A percentile compares a stretch with the other conserved stretches of the same genome.
These are phyloP conservation scores for Anguilla japonica DNA, from an alignment of 2,113 vertebrate genomes.

Conservation along the genomic window DNA sequence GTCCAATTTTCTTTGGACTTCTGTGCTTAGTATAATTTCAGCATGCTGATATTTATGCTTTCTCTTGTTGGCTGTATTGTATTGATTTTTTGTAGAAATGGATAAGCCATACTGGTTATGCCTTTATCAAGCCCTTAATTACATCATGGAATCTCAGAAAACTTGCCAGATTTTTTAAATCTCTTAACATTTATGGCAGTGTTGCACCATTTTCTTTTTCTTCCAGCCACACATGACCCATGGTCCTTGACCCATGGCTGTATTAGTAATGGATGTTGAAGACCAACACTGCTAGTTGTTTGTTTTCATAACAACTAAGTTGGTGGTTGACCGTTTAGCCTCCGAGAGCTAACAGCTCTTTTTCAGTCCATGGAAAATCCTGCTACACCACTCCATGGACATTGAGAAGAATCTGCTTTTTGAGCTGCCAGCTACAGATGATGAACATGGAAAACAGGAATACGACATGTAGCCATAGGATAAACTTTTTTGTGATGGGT, in stretches of 20 bases:
- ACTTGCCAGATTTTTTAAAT: neutral
- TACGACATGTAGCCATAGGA: neutral
- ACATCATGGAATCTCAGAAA: neutral
- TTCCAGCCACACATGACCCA: neutral
- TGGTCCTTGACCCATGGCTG: neutral
- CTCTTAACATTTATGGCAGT: neutral
- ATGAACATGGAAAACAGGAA: neutral
- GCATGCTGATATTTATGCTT: too few species aligned
- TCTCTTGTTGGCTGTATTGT: too few species aligned
- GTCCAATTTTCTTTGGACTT: too few species aligned
- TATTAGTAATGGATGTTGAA: neutral
- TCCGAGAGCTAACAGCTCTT: neutral
- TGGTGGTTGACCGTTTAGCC: neutral
- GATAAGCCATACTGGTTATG: too few species aligned
- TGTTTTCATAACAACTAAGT: neutral
- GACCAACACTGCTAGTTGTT: neutral
- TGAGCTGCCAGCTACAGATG: neutral
- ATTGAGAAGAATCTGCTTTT: neutral
- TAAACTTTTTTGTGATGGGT: neutral
- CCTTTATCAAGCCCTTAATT: neutral
- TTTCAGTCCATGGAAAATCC: neutral
- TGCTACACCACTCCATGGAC: neutral
- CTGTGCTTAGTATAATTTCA: too few species aligned
- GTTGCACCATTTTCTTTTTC: neutral
- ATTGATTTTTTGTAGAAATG: too few species aligned